Conservation (phyloP, 2,888 invertebrate genomes). For the Stomorhina lunata region DNA sequence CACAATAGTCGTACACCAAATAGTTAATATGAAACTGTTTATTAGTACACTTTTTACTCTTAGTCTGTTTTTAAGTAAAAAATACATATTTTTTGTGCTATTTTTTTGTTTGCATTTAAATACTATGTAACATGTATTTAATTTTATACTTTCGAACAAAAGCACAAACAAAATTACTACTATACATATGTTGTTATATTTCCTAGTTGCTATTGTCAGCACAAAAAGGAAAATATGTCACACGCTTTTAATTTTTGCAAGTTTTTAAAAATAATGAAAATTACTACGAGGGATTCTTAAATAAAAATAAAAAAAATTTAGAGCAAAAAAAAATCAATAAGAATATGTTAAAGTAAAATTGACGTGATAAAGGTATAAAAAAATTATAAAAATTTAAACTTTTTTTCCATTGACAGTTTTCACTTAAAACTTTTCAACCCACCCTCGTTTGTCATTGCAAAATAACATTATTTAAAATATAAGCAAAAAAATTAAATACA, state of each 20-base stretch:
- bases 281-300: too few species aligned
- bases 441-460: neutral
- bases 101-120: too few species aligned
- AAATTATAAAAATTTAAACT: too few species aligned
- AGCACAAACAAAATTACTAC: neutral
- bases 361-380: too few species aligned
- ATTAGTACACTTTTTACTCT: neutral
- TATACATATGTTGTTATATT: neutral
- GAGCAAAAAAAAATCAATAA: too few species aligned
- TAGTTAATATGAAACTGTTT: slow-evolving; percentile 35
- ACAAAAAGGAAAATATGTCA: slow-evolving; percentile 23
- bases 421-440: neutral
- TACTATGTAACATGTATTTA: neutral
- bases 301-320: too few species aligned
- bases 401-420: too few species aligned
- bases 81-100: neutral
- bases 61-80: neutral
- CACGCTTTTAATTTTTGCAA: neutral
- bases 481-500: neutral
- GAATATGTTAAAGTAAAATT: too few species aligned
- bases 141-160: neutral
- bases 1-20: neutral
- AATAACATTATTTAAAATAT: neutral
- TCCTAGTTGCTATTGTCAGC: neutral
- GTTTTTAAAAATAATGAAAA: too few species aligned